These are phyloP conservation scores for Dreissena rostriformis DNA, from an alignment of 1,140 invertebrate genomes.

Conservation along the genomic window DNA sequence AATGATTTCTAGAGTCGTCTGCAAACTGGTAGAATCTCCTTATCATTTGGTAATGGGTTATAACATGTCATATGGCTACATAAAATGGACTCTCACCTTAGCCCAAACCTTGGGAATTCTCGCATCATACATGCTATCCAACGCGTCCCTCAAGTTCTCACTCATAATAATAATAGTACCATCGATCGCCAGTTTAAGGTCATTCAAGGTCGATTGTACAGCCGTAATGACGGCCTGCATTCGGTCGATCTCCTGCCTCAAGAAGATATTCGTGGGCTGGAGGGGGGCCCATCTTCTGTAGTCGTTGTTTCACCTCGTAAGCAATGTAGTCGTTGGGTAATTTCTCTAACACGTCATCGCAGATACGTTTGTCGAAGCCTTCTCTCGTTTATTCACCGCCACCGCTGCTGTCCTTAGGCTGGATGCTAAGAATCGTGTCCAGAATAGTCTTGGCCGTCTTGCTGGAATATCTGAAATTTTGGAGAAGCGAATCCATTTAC, in stretches of 20 bases:
- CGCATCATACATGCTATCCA: constrained; percentile 98
- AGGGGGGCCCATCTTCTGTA: constrained; percentile 93
- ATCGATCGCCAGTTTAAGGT: constrained; percentile 97
- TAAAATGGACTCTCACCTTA: constrained; percentile 85
- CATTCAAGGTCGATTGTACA: constrained; percentile 91
- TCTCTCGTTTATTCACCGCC: constrained; percentile 91
- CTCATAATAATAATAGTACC: constrained; percentile 99
- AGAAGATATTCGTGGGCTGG: constrained; percentile 97
- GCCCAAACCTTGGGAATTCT: constrained; percentile 95
- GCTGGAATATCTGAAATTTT: constrained; percentile 84
- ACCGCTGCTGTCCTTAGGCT: constrained; percentile 93
- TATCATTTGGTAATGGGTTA: too few species aligned
- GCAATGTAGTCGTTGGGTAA: constrained; percentile 94
- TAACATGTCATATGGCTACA: too few species aligned
- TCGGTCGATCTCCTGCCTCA: constrained; percentile 96
- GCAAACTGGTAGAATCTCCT: too few species aligned
- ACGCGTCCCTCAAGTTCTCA: constrained; percentile 91
- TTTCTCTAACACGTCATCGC: constrained; percentile 96
- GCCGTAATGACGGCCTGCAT: constrained; percentile 93
- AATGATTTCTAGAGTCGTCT: too few species aligned
- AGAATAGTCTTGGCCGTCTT: constrained; percentile 95
- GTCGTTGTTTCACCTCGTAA: constrained; percentile 93
- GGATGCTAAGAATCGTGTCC: constrained; percentile 96
- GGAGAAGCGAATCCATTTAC: too few species aligned
- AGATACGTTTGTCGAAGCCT: constrained; percentile 93